These are phyloP conservation scores for Lepidonotus clava DNA, from an alignment of 2,888 invertebrate species.

Conservation along the genomic window DNA sequence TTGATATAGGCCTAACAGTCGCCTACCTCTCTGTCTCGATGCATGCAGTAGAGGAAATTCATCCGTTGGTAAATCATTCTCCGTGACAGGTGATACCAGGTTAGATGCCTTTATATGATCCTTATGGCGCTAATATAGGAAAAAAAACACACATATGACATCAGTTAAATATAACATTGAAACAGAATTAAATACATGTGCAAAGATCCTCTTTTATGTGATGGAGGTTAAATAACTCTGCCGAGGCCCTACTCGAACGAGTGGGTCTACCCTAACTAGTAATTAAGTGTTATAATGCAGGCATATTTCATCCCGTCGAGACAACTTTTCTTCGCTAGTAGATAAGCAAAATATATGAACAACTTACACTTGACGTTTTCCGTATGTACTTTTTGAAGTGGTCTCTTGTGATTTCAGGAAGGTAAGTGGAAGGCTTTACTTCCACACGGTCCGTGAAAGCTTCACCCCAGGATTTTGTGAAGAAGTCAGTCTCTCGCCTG, in stretches of 20 bases:
- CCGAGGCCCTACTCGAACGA: no score
- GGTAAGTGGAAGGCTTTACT: conserved; percentile 88
- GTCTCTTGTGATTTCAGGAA: conserved; percentile 90
- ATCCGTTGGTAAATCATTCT: not conserved
- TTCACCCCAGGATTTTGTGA: conserved; percentile 99
- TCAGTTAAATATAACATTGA: no score
- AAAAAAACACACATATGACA: no score
- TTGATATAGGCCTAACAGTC: no score
- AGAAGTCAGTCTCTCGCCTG: conserved; percentile 91
- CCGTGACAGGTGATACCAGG: not conserved
- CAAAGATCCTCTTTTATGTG: no score
- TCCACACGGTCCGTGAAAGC: conserved; percentile 87
- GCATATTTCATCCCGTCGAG: no score
- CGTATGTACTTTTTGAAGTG: conserved; percentile 94
- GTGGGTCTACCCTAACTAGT: no score
- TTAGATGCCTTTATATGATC: not conserved
- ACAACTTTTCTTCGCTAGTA: no score
- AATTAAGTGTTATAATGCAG: no score
- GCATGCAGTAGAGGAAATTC: conserved; percentile 50
- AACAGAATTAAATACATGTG: no score
- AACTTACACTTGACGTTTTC: conserved; percentile 83
- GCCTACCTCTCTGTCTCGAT: conserved; percentile 1
- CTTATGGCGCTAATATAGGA: conserved; percentile 18
- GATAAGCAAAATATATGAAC: no score
- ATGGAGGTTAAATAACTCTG: no score